Conservation (phyloP, 2,113 vertebrate genomes). For the Phoenicopterus ruber region DNA sequence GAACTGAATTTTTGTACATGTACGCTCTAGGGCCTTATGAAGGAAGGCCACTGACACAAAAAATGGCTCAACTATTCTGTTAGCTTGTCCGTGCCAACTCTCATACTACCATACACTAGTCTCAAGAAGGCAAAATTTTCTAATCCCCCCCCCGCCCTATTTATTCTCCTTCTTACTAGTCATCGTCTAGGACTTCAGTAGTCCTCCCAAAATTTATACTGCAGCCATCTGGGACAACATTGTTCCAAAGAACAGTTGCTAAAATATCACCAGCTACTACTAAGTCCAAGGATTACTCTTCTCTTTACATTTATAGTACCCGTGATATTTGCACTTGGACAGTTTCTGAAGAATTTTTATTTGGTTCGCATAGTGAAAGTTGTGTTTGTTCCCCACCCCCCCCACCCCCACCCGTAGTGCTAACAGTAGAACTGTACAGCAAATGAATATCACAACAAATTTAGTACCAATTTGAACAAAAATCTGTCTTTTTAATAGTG, state of each 20-base stretch:
- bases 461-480: neutral
- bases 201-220: neutral
- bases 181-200: neutral
- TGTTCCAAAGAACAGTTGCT: neutral
- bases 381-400: no score
- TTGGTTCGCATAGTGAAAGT: neutral
- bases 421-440: neutral
- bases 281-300: neutral
- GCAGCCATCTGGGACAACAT: neutral
- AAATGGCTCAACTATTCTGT: neutral
- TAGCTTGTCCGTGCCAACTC: neutral
- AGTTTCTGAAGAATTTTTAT: neutral
- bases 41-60: neutral
- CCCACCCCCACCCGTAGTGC: no score
- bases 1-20: neutral
- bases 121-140: neutral
- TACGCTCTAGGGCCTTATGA: neutral
- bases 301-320: neutral
- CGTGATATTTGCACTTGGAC: neutral
- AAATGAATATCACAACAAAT: neutral
- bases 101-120: neutral
- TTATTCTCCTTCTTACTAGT: neutral
- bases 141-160: fast-evolving
- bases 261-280: neutral
- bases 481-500: neutral